These are phyloP conservation scores for Epinephelus coioides DNA, from an alignment of 2,797 vertebrate genomes.

Conservation along the genomic window DNA sequence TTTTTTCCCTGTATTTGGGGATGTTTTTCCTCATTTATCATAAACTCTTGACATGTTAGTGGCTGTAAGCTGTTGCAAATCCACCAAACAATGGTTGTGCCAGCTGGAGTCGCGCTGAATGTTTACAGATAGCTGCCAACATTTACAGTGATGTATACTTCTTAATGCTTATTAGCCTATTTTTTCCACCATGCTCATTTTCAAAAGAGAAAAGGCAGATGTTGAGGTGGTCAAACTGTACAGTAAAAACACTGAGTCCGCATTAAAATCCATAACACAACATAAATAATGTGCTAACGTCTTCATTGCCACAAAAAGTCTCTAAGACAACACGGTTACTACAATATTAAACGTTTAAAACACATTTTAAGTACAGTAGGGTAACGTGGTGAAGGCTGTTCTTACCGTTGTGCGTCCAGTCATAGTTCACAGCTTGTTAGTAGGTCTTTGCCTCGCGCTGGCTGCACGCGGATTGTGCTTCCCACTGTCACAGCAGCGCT, in stretches of 20 bases:
- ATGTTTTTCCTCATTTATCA: conserved; percentile 42
- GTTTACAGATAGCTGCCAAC: conserved; percentile 12
- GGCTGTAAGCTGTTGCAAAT: conserved; percentile 14
- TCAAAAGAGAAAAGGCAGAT: neutral
- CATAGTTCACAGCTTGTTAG: conserved; percentile 41
- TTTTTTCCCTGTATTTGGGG: conserved; percentile 9
- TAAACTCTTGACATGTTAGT: conserved; percentile 31
- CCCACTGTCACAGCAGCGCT: conserved; percentile 52
- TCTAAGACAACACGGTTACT: neutral
- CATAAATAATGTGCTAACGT: neutral
- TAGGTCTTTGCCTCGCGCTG: conserved; percentile 55
- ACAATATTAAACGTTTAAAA: neutral
- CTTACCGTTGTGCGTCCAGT: conserved; percentile 61
- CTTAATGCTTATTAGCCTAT: neutral
- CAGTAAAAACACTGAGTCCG: neutral
- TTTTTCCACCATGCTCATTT: neutral
- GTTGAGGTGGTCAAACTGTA: neutral
- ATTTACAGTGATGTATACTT: neutral
- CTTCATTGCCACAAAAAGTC: neutral
- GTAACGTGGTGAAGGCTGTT: neutral
- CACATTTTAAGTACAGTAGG: neutral
- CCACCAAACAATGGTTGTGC: conserved; percentile 21
- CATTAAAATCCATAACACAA: neutral
- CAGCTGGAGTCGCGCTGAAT: conserved; percentile 18
- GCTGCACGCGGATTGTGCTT: conserved; percentile 64